Evolutionary conservation across 2,113 vertebrate genomes (phyloP).

Genomic region (Reinhardtius hippoglossoides): DNA sequence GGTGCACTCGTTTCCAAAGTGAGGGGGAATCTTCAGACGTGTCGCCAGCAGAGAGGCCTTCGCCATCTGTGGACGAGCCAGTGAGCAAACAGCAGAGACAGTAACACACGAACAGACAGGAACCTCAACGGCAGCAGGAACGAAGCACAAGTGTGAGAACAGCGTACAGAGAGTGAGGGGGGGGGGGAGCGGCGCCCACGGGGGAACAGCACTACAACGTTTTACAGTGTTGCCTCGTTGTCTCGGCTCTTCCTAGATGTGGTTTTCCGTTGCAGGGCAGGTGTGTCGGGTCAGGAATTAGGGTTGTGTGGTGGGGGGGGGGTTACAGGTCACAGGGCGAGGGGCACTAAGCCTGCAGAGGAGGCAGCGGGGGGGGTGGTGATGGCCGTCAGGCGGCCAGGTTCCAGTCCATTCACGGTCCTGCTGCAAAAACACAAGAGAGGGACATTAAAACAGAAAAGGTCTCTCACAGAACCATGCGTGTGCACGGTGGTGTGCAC

Average conservation of each 20-base stretch:
- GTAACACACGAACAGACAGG: conserved; percentile 35
- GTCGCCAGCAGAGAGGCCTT: not conserved
- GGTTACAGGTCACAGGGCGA: conserved; percentile 85
- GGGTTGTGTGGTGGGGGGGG: not conserved
- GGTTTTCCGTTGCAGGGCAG: not conserved
- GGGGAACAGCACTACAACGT: too few relatives aligned
- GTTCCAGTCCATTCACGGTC: conserved; percentile 89
- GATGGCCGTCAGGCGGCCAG: conserved; percentile 81
- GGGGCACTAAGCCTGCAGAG: conserved; percentile 87
- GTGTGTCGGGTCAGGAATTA: not conserved
- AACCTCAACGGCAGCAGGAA: conserved; percentile 30
- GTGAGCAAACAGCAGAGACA: conserved; percentile 45
- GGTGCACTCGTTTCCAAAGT: not conserved
- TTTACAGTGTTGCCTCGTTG: conserved; percentile 37
- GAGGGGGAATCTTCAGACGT: not conserved
- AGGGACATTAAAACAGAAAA: not conserved
- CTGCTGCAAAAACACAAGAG: conserved; percentile 67
- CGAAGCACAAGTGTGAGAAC: conserved; percentile 37
- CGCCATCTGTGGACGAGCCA: too few relatives aligned
- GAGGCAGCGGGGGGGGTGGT: conserved; percentile 86
- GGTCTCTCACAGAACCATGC: not conserved
- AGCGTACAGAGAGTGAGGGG: not conserved
- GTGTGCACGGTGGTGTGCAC: not conserved
- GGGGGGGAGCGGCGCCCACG: not conserved
- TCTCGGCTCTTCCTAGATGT: not conserved